These are phyloP conservation scores for Rhinoderma darwinii DNA, from an alignment of 2,113 vertebrate genomes.

Conservation along the genomic window DNA sequence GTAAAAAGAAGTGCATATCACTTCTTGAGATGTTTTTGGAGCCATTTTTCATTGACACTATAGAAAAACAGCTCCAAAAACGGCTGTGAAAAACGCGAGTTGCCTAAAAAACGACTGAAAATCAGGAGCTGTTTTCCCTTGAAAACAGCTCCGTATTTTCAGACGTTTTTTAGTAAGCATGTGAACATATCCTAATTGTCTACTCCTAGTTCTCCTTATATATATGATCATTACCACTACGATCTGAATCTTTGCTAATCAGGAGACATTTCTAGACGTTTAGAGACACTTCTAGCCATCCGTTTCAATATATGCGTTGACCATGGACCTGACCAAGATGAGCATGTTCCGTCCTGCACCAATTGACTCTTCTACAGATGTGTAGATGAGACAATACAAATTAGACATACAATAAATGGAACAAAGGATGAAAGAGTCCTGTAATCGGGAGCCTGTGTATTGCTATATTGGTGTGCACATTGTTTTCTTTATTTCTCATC, in stretches of 20 bases:
- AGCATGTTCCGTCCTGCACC: neutral
- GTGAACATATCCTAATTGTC: no score
- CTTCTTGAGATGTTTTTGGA: no score
- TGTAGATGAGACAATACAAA: neutral
- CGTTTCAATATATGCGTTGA: neutral
- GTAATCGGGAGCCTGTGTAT: slow-evolving; percentile 12
- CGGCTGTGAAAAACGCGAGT: no score
- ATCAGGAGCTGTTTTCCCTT: no score
- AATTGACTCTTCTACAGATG: neutral
- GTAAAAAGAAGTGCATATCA: no score
- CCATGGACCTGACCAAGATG: neutral
- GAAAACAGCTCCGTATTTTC: no score
- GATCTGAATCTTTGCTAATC: neutral
- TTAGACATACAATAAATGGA: neutral
- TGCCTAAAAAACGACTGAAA: no score
- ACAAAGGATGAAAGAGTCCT: neutral
- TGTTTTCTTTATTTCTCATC: slow-evolving; percentile 46
- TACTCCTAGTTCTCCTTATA: neutral
- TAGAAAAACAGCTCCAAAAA: no score
- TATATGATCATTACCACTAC: no score
- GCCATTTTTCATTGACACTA: no score
- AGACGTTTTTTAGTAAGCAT: no score
- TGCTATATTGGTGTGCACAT: slow-evolving; percentile 30
- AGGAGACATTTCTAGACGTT: neutral
- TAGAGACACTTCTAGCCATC: neutral